phyloP scores from a whole-genome alignment of 2,113 vertebrate genomes.

The Typhlomys cinereus region DNA sequence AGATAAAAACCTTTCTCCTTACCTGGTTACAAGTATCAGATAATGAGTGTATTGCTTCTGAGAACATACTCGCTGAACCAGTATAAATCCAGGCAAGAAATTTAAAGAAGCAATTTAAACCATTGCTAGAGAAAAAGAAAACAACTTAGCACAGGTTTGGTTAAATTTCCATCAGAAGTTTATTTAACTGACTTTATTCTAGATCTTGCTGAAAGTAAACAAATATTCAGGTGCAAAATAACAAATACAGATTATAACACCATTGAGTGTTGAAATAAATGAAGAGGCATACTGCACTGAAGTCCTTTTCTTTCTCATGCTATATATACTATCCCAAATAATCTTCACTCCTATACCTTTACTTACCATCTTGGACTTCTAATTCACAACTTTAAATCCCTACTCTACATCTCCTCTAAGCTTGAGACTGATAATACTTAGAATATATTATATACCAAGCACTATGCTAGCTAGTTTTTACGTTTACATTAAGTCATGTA shows the following conservation, averaged over 20 bases:
- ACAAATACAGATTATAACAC: conserved; percentile 21
- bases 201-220: background rate
- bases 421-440: background rate
- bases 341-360: conserved; percentile 2
- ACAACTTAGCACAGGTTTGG: conserved; percentile 34
- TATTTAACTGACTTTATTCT: conserved; percentile 12
- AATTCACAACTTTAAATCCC: conserved; percentile 13
- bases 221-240: conserved; percentile 43
- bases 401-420: conserved; percentile 8
- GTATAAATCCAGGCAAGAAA: conserved; percentile 99
- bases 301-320: background rate
- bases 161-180: conserved; percentile 41
- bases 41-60: conserved; percentile 98
- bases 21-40: conserved; percentile 99
- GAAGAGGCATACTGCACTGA: background rate
- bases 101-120: conserved; percentile 98
- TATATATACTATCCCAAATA: background rate
- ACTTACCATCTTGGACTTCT: conserved; percentile 16
- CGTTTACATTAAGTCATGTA: background rate
- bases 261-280: conserved; percentile 14
- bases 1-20: conserved; percentile 57
- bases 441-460: background rate
- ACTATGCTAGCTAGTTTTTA: background rate
- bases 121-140: conserved; percentile 90
- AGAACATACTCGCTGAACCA: conserved; percentile 99